Base-by-base conservation (phyloP, 1,140 invertebrate species). In the Tyrophagus putrescentiae region DNA sequence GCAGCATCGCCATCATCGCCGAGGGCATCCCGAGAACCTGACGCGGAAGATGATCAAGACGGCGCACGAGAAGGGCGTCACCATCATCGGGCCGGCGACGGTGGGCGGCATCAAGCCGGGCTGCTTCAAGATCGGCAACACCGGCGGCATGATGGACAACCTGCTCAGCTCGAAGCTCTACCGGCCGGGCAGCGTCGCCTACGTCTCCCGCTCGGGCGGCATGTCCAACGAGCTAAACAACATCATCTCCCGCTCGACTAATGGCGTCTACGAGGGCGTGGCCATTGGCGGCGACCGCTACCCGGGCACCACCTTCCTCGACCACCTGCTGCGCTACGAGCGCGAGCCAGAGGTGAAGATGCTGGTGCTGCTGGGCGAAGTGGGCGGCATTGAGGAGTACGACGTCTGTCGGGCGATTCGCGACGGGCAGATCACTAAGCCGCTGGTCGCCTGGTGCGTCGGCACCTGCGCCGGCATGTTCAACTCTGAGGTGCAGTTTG, bases 151-250 rank as follows among this genome's bases (percentile, higher is more conserved):
- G 94, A 88, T 98, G 79, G 95, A 98, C 70, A 99, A 99, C 70
- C 97, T 99, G 67, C 74, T 98, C 1, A 87, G 96, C 65, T 97
- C 92, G 41, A 98, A 95, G 74, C 76, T 98, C 0, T 98, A 98
- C 73, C 75, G 95, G 41, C 84, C 93, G 23, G 95, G 95, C 60
- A 80, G 77, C 39, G 77, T 79, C 53, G 94, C 93, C 0, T 98
- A 98, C 70, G 95, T 98, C 5, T 97, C 93, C 0, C 80, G 94
- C 54, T 98, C 94, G 0, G 95, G 95, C 52, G 95, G 95, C 21
- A 99, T 99, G 95, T 96, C 91, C 4, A 99, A 99, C 70, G 96
- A 99, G 73, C 75, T 99, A 54, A 99, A 99, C 76, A 99, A 99
- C 72, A 97, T 99, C 45, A 82, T 99, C 57, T 88, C 91, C 0